Evolutionary conservation across 1,140 invertebrate genomes (phyloP).

Genomic region (Gonatopus flavifemur): DNA sequence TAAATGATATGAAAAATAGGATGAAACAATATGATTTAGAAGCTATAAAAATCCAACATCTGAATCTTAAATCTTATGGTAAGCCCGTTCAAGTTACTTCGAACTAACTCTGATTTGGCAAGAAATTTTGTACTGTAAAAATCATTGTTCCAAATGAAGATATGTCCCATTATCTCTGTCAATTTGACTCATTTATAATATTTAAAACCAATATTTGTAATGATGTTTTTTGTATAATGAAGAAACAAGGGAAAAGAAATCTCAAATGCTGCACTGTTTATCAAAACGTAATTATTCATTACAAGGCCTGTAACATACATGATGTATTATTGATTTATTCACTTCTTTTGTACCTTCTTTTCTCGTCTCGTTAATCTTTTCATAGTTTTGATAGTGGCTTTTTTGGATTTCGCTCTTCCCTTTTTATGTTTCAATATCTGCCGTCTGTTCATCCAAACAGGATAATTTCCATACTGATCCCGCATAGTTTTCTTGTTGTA

Average conservation of each 20-base stretch:
- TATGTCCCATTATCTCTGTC: no score
- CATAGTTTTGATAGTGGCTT: slow-evolving; percentile 48
- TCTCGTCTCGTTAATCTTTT: slow-evolving; percentile 48
- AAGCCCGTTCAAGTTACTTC: no score
- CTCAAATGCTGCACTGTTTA: not conserved
- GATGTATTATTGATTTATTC: not conserved
- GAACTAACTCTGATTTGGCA: no score
- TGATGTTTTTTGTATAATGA: not conserved
- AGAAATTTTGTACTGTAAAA: no score
- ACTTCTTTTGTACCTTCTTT: slow-evolving; percentile 31
- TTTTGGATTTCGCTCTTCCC: slow-evolving; percentile 48
- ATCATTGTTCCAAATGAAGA: no score
- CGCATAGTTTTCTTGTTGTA: slow-evolving; percentile 65
- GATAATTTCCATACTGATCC: slow-evolving; percentile 67
- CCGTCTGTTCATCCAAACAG: slow-evolving; percentile 63
- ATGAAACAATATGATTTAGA: slow-evolving; percentile 49
- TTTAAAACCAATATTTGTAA: not conserved
- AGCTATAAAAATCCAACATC: slow-evolving; percentile 46
- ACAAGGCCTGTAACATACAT: not conserved
- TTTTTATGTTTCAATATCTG: slow-evolving; percentile 62
- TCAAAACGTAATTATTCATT: not conserved
- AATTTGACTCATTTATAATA: no score
- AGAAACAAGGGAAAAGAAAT: not conserved
- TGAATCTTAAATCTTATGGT: no score
- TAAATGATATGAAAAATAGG: slow-evolving; percentile 49